phyloP scores from a whole-genome alignment of 2,113 vertebrate species.

The Panurus biarmicus region DNA sequence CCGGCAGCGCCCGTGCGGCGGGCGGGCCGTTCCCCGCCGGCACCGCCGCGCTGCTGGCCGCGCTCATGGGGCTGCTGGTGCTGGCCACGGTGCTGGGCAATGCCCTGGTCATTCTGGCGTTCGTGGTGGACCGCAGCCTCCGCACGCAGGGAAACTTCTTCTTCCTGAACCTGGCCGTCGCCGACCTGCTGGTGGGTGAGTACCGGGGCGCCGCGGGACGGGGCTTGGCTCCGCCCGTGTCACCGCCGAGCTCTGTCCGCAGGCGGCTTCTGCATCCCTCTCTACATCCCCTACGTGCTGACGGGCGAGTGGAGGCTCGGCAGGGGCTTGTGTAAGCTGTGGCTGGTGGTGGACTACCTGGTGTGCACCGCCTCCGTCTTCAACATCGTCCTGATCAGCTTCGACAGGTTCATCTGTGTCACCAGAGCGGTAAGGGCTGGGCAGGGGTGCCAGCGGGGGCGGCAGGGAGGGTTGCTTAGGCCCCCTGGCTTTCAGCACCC shows the following conservation, averaged over 20 bases:
- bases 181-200: slow-evolving; percentile 77
- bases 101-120: slow-evolving; percentile 71
- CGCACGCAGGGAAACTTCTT: slow-evolving; percentile 73
- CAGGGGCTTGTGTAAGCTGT: slow-evolving; percentile 68
- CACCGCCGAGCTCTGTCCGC: neutral
- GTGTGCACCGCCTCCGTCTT: slow-evolving; percentile 74
- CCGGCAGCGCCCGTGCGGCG: neutral
- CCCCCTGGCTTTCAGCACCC: accelerated
- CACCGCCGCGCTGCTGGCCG: slow-evolving; percentile 59
- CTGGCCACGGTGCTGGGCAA: slow-evolving; percentile 72
- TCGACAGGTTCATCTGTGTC: slow-evolving; percentile 72
- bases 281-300: slow-evolving; percentile 74
- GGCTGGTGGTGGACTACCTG: slow-evolving; percentile 73
- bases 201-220: neutral
- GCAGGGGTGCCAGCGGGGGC: neutral
- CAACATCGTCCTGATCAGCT: slow-evolving; percentile 78
- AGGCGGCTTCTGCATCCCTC: slow-evolving; percentile 76
- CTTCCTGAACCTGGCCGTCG: slow-evolving; percentile 76
- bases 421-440: slow-evolving; percentile 66
- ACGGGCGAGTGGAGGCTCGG: slow-evolving; percentile 70
- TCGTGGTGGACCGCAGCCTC: slow-evolving; percentile 69
- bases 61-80: slow-evolving; percentile 71
- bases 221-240: neutral
- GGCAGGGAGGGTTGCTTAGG: neutral
- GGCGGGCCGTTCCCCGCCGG: neutral